A percentile compares a stretch with the other conserved stretches of the same genome.
Conservation (phyloP, 2,888 invertebrate genomes). For the Scaptomyza tumidula region DNA sequence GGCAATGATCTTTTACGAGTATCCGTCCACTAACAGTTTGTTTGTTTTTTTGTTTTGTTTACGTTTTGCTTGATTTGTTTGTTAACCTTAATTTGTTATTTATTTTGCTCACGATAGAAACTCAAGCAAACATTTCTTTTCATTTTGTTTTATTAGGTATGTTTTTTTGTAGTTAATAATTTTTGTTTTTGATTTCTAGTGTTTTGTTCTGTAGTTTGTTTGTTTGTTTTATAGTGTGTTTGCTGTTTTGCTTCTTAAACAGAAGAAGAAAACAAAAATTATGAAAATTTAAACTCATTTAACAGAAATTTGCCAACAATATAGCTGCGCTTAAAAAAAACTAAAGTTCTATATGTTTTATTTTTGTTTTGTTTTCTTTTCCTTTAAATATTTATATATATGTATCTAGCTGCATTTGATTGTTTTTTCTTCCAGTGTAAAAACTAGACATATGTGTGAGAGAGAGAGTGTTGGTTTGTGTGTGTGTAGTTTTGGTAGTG, state of each 20-base stretch:
- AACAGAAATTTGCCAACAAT: conserved; percentile 64
- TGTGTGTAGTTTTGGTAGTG: conserved; percentile 40
- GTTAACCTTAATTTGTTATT: conserved; percentile 57
- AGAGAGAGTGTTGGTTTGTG: conserved; percentile 31
- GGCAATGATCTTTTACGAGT: conserved; percentile 83
- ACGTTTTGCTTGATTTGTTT: conserved; percentile 38
- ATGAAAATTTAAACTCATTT: conserved; percentile 56
- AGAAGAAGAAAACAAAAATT: conserved; percentile 47
- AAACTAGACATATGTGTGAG: conserved; percentile 21
- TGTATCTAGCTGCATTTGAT: conserved; percentile 68
- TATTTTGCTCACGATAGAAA: conserved; percentile 50
- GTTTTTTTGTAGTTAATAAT: conserved; percentile 34
- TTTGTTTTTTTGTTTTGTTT: conserved; percentile 43
- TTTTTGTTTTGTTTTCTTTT: conserved; percentile 25
- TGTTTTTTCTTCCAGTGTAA: conserved; percentile 40
- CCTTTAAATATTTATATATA: conserved; percentile 22
- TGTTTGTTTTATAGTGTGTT: conserved; percentile 37
- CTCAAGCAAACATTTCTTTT: conserved; percentile 65
- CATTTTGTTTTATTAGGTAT: conserved; percentile 45
- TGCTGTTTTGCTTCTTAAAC: conserved; percentile 45
- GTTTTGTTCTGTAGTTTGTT: conserved; percentile 58
- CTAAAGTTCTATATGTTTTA: conserved; percentile 50
- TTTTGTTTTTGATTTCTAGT: conserved; percentile 48
- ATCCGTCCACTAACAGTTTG: conserved; percentile 77
- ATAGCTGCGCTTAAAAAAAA: conserved; percentile 66